Percentiles rank a stretch among this genome's conserved stretches.
phyloP scores from a whole-genome alignment of 2,888 invertebrate genomes.

The Agrochola circellaris region DNA sequence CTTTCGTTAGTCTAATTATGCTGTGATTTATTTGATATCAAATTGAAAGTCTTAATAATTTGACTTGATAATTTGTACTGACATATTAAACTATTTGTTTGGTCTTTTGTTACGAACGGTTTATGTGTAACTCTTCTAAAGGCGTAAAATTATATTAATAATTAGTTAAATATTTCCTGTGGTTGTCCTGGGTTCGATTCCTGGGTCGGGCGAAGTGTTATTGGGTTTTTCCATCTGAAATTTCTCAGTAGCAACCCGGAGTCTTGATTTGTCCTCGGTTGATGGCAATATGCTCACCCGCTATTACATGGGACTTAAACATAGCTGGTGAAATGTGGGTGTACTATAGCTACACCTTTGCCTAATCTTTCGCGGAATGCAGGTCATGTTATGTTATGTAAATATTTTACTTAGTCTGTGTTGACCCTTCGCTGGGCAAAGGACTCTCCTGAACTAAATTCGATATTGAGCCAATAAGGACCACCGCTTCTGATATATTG shows the following conservation, averaged over 20 bases:
- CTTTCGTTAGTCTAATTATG: conserved; percentile 42
- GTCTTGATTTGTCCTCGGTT: too few relatives aligned
- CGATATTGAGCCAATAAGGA: not conserved
- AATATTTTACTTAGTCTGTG: not conserved
- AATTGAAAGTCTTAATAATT: conserved; percentile 24
- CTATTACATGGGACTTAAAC: too few relatives aligned
- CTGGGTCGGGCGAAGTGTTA: too few relatives aligned
- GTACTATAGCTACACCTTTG: too few relatives aligned
- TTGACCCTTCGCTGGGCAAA: not conserved
- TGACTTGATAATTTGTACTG: conserved; percentile 4
- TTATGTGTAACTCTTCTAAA: too few relatives aligned
- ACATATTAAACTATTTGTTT: not conserved
- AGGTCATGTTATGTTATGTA: too few relatives aligned
- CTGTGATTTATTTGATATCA: conserved; percentile 38
- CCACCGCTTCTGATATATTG: not conserved
- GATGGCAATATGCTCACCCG: too few relatives aligned
- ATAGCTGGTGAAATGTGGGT: too few relatives aligned
- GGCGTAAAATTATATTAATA: not conserved
- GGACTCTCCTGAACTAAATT: not conserved
- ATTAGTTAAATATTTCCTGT: not conserved
- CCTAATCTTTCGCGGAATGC: too few relatives aligned
- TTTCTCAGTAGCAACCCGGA: too few relatives aligned
- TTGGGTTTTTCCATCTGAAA: too few relatives aligned
- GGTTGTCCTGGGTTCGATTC: too few relatives aligned
- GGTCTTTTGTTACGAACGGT: not conserved